Evolutionary conservation across 2,888 invertebrate genomes (phyloP).

Genomic region (Orchesella flavescens): DNA sequence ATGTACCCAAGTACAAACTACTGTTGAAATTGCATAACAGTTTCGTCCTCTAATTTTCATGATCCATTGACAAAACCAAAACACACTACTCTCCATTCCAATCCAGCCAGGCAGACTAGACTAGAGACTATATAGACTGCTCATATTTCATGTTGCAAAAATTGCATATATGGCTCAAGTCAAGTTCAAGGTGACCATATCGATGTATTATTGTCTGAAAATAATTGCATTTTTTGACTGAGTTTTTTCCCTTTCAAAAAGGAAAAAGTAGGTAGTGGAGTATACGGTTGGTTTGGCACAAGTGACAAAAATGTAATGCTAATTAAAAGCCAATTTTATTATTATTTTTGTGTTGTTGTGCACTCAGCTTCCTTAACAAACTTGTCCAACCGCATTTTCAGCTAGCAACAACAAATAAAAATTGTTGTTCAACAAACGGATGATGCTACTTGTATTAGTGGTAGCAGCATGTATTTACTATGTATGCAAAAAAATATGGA

Average conservation of each 20-base stretch:
- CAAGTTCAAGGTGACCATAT: neutral
- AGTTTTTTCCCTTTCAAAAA: neutral
- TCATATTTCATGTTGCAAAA: neutral
- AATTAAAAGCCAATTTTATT: neutral
- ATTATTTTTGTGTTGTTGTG: neutral
- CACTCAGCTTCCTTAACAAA: slow-evolving; percentile 31
- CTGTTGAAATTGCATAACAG: neutral
- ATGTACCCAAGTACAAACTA: neutral
- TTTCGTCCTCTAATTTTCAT: neutral
- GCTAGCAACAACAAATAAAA: slow-evolving; percentile 52
- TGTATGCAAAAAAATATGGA: neutral
- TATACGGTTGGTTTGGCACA: neutral
- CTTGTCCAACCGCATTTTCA: slow-evolving; percentile 50
- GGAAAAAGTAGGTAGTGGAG: neutral
- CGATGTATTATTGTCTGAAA: neutral
- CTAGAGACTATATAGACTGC: neutral
- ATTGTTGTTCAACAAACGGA: neutral
- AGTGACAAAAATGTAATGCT: neutral
- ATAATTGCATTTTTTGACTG: no score
- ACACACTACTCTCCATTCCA: no score
- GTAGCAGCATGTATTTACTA: neutral
- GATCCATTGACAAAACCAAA: no score
- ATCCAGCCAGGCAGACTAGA: neutral
- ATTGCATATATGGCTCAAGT: neutral
- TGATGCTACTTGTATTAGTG: neutral